A percentile compares a stretch with the other conserved stretches of the same genome.
Conservation (phyloP, 2,113 vertebrate genomes). For the Hystrix cristata region DNA sequence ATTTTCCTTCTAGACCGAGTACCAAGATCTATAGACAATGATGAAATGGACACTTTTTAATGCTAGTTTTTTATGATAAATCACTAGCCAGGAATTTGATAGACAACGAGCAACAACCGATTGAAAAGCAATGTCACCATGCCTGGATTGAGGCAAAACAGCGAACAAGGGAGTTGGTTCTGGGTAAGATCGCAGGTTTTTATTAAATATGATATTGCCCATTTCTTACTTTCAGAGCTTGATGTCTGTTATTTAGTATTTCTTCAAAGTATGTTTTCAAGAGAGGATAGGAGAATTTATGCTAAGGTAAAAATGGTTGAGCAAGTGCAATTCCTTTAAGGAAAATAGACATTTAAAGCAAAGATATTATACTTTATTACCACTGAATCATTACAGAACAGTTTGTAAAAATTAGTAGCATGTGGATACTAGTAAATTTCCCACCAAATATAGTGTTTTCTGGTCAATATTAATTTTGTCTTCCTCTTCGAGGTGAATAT, state of each 20-base stretch:
- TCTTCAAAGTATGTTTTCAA: conserved; percentile 20
- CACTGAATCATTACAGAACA: conserved; percentile 3
- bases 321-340: background rate
- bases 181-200: background rate
- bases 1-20: background rate
- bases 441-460: background rate
- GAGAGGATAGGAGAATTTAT: conserved; percentile 10
- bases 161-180: background rate
- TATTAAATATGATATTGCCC: background rate
- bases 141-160: conserved; percentile 6
- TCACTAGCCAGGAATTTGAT: background rate
- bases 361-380: background rate
- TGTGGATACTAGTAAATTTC: background rate
- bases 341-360: background rate
- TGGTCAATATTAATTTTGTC: background rate
- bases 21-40: background rate
- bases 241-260: background rate
- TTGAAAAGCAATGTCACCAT: background rate
- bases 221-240: background rate
- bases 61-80: conserved; percentile 5
- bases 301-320: background rate
- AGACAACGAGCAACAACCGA: conserved; percentile 27
- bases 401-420: conserved; percentile 1
- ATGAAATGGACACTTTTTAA: background rate
- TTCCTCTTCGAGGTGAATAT: conserved; percentile 93